These are phyloP conservation scores for Monochamus alternatus DNA, from an alignment of 2,888 invertebrate species.

Conservation along the genomic window DNA sequence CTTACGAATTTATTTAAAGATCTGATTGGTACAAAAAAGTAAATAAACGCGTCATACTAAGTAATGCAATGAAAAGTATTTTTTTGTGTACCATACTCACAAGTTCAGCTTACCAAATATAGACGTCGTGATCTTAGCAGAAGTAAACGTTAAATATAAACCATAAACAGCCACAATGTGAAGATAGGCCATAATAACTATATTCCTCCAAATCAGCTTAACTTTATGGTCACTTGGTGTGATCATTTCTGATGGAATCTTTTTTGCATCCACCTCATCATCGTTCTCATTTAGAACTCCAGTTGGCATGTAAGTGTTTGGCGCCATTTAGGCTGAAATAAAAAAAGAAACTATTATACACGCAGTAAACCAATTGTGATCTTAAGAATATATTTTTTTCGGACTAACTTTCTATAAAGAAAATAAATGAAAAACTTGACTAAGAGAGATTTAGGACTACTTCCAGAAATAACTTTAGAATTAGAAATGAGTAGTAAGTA, in stretches of 20 bases:
- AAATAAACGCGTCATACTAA: too few species aligned
- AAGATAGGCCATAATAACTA: constrained; percentile 83
- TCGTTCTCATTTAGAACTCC: constrained; percentile 80
- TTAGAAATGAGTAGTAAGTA: too few species aligned
- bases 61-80: too few species aligned
- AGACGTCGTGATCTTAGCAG: constrained; percentile 82
- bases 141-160: constrained; percentile 80
- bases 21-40: too few species aligned
- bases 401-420: too few species aligned
- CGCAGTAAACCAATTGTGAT: too few species aligned
- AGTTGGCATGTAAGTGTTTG: constrained; percentile 67
- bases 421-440: too few species aligned
- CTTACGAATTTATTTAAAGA: too few species aligned
- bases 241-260: constrained; percentile 55
- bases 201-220: constrained; percentile 87
- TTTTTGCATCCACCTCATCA: constrained; percentile 72
- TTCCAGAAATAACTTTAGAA: too few species aligned
- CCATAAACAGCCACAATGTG: constrained; percentile 86
- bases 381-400: too few species aligned
- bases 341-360: background rate
- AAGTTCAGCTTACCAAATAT: constrained; percentile 78
- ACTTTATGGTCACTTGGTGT: constrained; percentile 73
- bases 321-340: constrained; percentile 60
- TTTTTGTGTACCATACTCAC: too few species aligned
- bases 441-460: too few species aligned